Base-by-base conservation (phyloP, 2,888 invertebrate species). In the Drosophila infuscata region DNA sequence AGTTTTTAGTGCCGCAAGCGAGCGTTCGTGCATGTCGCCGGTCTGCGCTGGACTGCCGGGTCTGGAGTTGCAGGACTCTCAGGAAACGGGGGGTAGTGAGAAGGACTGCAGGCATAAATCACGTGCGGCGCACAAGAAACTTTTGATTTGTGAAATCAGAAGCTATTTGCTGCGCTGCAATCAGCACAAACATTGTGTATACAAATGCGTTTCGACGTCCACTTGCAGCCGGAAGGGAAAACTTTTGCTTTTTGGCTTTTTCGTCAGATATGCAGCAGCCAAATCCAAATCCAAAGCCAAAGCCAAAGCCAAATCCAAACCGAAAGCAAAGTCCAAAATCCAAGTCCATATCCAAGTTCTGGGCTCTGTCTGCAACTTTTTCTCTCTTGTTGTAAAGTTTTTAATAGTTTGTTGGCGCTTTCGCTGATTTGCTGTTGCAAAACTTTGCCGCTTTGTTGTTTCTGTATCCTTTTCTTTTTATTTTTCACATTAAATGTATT, bases 141-240 rank as follows among this genome's bases (percentile, higher is more conserved):
- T 92, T 92, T 92, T 92, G 91, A 92, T 92, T 92, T 91, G 84
- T 88, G 90, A 91, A 92, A 92, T 92, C 91, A 88, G 89, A 88
- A 88, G 88, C 88, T 81, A 88, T 88, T 88, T 88, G 86, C 89
- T 76, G 84, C 77, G 73, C 83, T 88, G 90, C 87, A 88, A 88
- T 88, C 88, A 89, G 90, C 88, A 84, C 88, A 86, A 88, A 89
- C 90, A 88, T 91, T 91, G 91, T 91, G 72, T 83, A 38, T 66
- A 60, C 59, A 38, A 72, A 46, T 53, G 64, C 54, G 57, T 57
- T 32, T 43, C 41, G 57, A 41, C 71, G 43, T 71, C 69, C 76
- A 79, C 52, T 72, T 57, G 70, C 68, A 49, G 48, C 70, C 59
- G 64, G 38, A 63, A 65, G 51, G 51, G 73, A 72, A 83, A 86